Evolutionary conservation across 2,888 invertebrate species (phyloP), one percentile per base, ranked within the genome.

Genomic region (Amiota communis): DNA sequence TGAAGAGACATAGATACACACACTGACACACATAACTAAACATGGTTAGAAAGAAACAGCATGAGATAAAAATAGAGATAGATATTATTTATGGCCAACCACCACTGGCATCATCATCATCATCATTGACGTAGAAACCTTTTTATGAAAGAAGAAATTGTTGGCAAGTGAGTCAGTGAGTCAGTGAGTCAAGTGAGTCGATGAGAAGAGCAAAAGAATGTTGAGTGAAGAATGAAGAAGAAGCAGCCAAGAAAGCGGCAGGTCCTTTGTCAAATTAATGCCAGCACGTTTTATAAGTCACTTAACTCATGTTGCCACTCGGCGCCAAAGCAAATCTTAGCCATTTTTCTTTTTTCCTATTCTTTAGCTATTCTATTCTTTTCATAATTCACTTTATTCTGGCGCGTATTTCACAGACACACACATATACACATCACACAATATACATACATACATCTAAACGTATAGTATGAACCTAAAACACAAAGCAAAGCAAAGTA

Each of bases 301-400:
- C 63, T 46, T 8, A 63, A 36, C 36, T 59, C 59, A 59, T 36
- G 23, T 36, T 63, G 13, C 13, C 15, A 13, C 11, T n/a, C 63
- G 63, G 63, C 63, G 63, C 63, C 63, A 46, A 36, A 11, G 12
- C 36, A 63, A 63, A 46, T 13, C 36, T 63, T 46, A 11, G 63
- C 63, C 12, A 23, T 36, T 13, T 13, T n/a, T 36, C 59, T 36
- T 13, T 46, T 17, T 20, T 59, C 11, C 59, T 10, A 12, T 59
- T 59, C 17, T 15, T 8, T 17, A 11, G 53, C 53, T 53, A n/a
- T 53, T 53, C 53, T 20, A 15, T 59, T 12, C 46, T 63, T 63
- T 36, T 63, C 23, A 63, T 63, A 63, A 63, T 63, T 63, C 63
- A 63, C 63, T 63, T 59, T 59, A 20, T 4, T 12, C 2, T 9